Percentiles rank a stretch among this genome's conserved stretches.
Evolutionary conservation across 2,888 invertebrate species (phyloP).

Genomic region (Trichogramma dendrolimi): DNA sequence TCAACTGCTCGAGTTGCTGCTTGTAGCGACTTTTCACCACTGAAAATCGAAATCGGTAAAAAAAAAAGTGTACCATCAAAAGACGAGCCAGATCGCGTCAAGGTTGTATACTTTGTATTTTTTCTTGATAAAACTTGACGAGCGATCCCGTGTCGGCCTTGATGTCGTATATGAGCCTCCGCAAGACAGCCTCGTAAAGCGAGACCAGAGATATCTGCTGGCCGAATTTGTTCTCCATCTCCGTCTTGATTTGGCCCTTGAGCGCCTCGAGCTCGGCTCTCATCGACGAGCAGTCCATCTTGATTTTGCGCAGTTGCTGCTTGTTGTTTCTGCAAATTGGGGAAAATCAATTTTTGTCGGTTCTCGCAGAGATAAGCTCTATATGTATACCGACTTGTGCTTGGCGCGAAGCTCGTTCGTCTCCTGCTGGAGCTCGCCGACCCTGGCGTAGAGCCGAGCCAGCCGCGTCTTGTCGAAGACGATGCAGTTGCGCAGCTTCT

Average conservation of each 20-base stretch:
- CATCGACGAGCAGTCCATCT: constrained; percentile 67
- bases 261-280: constrained; percentile 57
- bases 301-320: constrained; percentile 67
- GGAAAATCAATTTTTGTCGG: background rate
- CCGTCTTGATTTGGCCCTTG: constrained; percentile 55
- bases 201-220: constrained; percentile 55
- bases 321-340: constrained; percentile 58
- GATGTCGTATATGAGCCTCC: constrained; percentile 56
- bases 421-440: constrained; percentile 64
- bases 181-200: constrained; percentile 58
- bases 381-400: constrained; percentile 55
- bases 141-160: constrained; percentile 55
- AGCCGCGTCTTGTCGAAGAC: constrained; percentile 64
- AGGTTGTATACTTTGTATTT: constrained; percentile 48
- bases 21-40: constrained; percentile 46
- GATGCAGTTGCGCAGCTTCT: constrained; percentile 52
- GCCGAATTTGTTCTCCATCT: constrained; percentile 60
- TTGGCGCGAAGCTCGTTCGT: constrained; percentile 60
- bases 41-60: constrained; percentile 14
- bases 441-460: constrained; percentile 59
- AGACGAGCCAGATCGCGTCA: background rate
- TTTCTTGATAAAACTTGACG: constrained; percentile 50
- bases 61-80: constrained; percentile 3
- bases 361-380: background rate
- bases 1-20: constrained; percentile 48